Evolutionary conservation across 2,113 vertebrate species (phyloP).

Genomic region (Andinoacara biseriatus): DNA sequence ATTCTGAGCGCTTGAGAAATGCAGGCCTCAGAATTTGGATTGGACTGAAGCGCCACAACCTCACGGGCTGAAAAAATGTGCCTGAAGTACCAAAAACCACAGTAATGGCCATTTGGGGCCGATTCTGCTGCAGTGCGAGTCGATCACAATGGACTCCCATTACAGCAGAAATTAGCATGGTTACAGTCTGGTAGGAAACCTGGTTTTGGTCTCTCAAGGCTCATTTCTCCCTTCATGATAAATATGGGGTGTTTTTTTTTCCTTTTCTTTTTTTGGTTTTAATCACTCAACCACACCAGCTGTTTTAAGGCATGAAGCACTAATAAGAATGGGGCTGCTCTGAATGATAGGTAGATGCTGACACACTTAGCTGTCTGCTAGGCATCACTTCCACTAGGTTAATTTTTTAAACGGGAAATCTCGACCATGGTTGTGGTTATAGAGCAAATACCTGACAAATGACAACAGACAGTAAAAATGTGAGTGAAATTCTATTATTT

Average conservation of each 20-base stretch:
- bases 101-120: not conserved
- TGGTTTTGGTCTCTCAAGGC: not conserved
- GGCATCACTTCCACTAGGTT: not conserved
- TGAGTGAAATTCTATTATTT: no score
- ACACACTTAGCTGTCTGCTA: not conserved
- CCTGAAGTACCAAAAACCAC: not conserved
- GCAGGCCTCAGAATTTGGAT: not conserved
- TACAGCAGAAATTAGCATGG: not conserved
- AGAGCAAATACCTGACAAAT: not conserved
- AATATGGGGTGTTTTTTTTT: not conserved
- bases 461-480: not conserved
- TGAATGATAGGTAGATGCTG: not conserved
- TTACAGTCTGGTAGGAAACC: not conserved
- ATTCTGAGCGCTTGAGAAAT: no score
- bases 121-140: not conserved
- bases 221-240: not conserved
- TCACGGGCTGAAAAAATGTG: not conserved
- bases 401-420: not conserved
- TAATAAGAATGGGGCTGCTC: rapidly evolving
- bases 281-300: not conserved
- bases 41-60: not conserved
- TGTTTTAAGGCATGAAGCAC: not conserved
- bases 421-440: not conserved
- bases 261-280: not conserved
- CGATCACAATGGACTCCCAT: not conserved